These are phyloP conservation scores for Prochilodus magdalenae DNA, from an alignment of 2,113 vertebrate genomes.

Conservation along the genomic window DNA sequence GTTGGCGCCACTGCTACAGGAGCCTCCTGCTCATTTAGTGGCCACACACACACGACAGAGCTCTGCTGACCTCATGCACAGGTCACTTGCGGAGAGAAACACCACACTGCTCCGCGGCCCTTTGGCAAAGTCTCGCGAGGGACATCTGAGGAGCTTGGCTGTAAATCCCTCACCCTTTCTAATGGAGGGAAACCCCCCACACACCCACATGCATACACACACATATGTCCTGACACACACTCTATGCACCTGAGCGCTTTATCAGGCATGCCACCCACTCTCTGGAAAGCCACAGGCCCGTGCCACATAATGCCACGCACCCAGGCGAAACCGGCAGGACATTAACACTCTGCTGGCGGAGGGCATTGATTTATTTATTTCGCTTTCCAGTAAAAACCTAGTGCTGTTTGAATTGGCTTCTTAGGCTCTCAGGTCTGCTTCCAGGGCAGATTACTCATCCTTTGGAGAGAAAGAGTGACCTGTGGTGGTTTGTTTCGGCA, in stretches of 20 bases:
- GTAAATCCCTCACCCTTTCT: slow-evolving; percentile 21
- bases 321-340: slow-evolving; percentile 20
- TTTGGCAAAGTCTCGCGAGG: not conserved
- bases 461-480: slow-evolving; percentile 35
- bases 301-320: slow-evolving; percentile 13
- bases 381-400: slow-evolving; percentile 45
- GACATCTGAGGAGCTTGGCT: not conserved
- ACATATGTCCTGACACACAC: not conserved
- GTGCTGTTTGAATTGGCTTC: slow-evolving; percentile 51
- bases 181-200: slow-evolving; percentile 21
- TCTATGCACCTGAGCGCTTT: slow-evolving; percentile 32
- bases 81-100: slow-evolving; percentile 31
- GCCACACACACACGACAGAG: not conserved
- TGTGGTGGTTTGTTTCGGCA: slow-evolving; percentile 35
- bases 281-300: slow-evolving; percentile 24
- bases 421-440: slow-evolving; percentile 41
- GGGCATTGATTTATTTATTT: slow-evolving; percentile 51
- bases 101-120: not conserved
- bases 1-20: slow-evolving; percentile 7
- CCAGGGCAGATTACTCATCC: slow-evolving; percentile 54
- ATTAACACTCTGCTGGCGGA: slow-evolving; percentile 2
- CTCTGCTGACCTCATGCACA: slow-evolving; percentile 25
- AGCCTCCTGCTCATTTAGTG: slow-evolving; percentile 28
- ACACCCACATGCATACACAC: not conserved
- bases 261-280: slow-evolving; percentile 20